phyloP scores from a whole-genome alignment of 2,888 invertebrate species.

The Pantelozetes paolii region DNA sequence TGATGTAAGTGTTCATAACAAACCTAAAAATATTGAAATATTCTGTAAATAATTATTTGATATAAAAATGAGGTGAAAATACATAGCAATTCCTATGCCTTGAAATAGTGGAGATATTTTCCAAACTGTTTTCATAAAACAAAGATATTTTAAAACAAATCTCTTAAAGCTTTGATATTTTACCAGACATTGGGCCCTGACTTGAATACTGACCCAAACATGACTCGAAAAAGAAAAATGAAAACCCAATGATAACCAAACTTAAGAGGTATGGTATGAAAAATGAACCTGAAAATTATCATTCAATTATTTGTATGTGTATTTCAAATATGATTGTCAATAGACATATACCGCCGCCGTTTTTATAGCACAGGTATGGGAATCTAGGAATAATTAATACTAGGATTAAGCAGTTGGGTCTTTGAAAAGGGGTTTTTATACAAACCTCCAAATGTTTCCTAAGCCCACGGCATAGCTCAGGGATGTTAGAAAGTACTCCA shows the following conservation, averaged over 20 bases:
- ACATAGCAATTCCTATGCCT: constrained; percentile 40
- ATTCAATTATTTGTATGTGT: background rate
- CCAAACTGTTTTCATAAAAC: constrained; percentile 39
- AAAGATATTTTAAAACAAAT: background rate
- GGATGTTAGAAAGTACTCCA: constrained; percentile 38
- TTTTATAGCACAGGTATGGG: constrained; percentile 38
- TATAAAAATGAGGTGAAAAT: too few species aligned
- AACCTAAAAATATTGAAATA: background rate
- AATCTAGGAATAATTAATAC: constrained; percentile 31
- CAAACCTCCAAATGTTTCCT: constrained; percentile 37
- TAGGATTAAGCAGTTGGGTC: too few species aligned
- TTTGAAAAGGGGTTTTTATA: background rate
- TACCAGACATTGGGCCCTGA: constrained; percentile 39
- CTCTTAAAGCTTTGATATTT: background rate
- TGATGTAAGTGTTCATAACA: constrained; percentile 31
- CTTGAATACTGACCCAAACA: constrained; percentile 37
- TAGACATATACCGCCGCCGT: constrained; percentile 34
- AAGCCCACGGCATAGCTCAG: constrained; percentile 38
- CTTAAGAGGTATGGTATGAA: constrained; percentile 36
- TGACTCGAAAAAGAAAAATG: constrained; percentile 40
- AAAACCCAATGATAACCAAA: constrained; percentile 31
- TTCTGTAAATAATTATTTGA: too few species aligned
- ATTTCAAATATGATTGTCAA: background rate
- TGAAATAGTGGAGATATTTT: constrained; percentile 37
- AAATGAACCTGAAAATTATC: constrained; percentile 28